phyloP scores from a whole-genome alignment of 2,113 vertebrate species.

The Etia nguti region DNA sequence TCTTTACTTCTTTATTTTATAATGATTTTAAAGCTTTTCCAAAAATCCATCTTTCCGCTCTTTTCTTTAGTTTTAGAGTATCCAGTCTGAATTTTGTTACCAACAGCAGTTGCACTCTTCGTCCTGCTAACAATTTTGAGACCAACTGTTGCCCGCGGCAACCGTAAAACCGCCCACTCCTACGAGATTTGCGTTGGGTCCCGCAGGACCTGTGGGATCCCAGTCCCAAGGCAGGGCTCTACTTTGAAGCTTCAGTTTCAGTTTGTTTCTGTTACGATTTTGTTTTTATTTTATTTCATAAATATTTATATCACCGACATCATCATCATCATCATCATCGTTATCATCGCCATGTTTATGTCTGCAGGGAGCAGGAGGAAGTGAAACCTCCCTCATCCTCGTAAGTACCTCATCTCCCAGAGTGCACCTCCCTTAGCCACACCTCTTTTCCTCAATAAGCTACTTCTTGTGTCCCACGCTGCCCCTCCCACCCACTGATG shows the following conservation, averaged over 20 bases:
- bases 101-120: neutral
- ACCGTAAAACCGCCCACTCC: neutral
- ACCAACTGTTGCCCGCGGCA: neutral
- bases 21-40: neutral
- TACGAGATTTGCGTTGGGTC: accelerated
- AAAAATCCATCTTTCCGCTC: neutral
- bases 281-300: neutral
- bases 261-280: neutral
- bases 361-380: constrained; percentile 38
- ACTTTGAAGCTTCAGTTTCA: neutral
- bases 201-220: neutral
- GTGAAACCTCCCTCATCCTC: neutral
- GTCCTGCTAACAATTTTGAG: neutral
- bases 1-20: neutral
- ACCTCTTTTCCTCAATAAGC: neutral
- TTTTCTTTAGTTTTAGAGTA: neutral
- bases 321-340: neutral
- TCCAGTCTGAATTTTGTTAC: neutral
- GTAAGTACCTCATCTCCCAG: constrained; percentile 20
- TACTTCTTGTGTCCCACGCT: neutral
- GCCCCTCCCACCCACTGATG: neutral
- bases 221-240: neutral
- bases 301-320: neutral
- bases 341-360: neutral
- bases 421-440: neutral